A percentile compares a stretch with the other conserved stretches of the same genome.
Conservation (phyloP, 2,113 vertebrate genomes). For the Heterotis niloticus region DNA sequence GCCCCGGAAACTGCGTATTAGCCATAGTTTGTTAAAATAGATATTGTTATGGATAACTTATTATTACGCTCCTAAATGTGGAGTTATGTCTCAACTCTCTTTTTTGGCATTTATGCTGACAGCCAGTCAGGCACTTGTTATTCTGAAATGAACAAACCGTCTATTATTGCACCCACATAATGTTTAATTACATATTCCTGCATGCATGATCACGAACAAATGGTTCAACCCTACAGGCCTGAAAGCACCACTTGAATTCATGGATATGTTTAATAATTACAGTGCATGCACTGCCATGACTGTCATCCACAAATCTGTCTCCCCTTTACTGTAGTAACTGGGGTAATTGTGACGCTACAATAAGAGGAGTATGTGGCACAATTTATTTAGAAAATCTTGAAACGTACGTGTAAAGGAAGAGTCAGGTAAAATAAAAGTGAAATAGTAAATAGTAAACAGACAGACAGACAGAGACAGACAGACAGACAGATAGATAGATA, state of each 20-base stretch:
- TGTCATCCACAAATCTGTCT: not conserved
- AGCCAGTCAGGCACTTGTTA: conserved; percentile 3
- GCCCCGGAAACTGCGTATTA: not conserved
- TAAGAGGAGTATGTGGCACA: not conserved
- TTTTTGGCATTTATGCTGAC: not conserved
- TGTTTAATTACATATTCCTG: conserved; percentile 1
- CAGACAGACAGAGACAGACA: too few species aligned
- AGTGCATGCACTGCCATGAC: not conserved
- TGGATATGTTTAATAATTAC: not conserved
- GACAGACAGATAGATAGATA: too few species aligned
- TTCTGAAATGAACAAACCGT: conserved; percentile 3
- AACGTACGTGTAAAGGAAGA: not conserved
- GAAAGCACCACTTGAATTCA: conserved; percentile 4
- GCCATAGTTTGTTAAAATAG: not conserved
- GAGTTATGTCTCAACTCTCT: not conserved
- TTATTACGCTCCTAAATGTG: not conserved
- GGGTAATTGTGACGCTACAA: not conserved
- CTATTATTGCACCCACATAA: not conserved
- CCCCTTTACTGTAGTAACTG: too few species aligned
- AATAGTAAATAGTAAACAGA: too few species aligned
- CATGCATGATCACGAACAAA: not conserved
- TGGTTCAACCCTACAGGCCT: not conserved
- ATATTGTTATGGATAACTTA: not conserved
- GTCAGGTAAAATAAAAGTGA: not conserved
- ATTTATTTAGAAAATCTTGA: conserved; percentile 1